Percentiles rank a stretch among this genome's conserved stretches.
These are phyloP conservation scores for Cephus nigrinus DNA, from an alignment of 2,888 invertebrate species.

Conservation along the genomic window DNA sequence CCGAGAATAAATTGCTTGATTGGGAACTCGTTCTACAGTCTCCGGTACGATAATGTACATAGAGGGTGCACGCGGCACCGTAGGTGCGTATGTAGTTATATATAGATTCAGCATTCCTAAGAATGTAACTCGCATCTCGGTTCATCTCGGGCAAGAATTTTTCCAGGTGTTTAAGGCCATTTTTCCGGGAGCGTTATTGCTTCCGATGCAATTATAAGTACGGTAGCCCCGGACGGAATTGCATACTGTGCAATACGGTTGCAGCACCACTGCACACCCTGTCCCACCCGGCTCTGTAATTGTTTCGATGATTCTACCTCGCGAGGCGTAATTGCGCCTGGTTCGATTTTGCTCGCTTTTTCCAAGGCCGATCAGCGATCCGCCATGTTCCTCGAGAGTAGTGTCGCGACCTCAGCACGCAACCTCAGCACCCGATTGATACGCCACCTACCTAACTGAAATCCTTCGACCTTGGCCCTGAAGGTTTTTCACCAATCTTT, in stretches of 20 bases:
- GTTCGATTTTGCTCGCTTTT: constrained; percentile 57
- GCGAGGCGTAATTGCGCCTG: constrained; percentile 54
- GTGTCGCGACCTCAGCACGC: constrained; percentile 49
- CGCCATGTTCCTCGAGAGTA: constrained; percentile 40
- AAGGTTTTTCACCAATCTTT: neutral
- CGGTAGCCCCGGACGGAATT: constrained; percentile 43
- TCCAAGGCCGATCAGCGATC: constrained; percentile 38
- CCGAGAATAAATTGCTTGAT: neutral
- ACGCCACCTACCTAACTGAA: constrained; percentile 10
- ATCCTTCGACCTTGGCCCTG: neutral
- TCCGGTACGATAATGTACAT: too few relatives aligned
- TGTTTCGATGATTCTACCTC: constrained; percentile 54
- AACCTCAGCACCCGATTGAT: constrained; percentile 49
- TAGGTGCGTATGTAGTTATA: neutral
- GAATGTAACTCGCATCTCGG: neutral
- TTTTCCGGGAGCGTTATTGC: constrained; percentile 36
- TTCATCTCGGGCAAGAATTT: constrained; percentile 4
- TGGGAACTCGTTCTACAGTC: neutral
- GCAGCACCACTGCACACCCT: constrained; percentile 10
- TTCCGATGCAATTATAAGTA: constrained; percentile 48
- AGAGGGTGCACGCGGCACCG: neutral
- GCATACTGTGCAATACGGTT: constrained; percentile 7
- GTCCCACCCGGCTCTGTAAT: constrained; percentile 40
- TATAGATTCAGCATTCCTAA: neutral
- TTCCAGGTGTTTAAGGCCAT: constrained; percentile 16